Evolutionary conservation across 64 coral and sea anemone genomes (phyloP).

Genomic region (Dendronephthya gigantea): DNA sequence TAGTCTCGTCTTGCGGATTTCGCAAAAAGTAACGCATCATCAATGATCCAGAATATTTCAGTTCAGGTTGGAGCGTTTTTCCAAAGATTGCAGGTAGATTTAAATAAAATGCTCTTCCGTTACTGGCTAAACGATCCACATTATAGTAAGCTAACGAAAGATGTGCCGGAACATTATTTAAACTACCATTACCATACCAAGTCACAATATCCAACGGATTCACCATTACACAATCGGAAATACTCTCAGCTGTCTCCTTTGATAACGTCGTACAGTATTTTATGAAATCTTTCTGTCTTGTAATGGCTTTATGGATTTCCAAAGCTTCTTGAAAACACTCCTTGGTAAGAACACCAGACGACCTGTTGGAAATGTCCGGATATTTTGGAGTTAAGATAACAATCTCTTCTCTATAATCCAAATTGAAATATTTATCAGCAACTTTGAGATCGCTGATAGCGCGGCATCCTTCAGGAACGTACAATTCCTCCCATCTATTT

Average conservation of each 20-base stretch:
- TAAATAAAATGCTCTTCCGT: background rate
- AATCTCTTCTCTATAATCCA: background rate
- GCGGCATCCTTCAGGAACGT: constrained; percentile 4
- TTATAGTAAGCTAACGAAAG: background rate
- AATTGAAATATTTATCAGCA: background rate
- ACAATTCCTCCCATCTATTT: background rate
- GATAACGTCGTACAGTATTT: background rate
- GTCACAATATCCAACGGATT: background rate
- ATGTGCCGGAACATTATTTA: background rate
- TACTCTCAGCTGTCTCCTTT: background rate
- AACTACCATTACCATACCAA: background rate
- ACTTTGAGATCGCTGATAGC: background rate
- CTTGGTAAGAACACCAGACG: background rate
- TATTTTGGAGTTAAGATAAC: background rate
- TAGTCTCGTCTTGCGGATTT: background rate
- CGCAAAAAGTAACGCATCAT: constrained; percentile 11
- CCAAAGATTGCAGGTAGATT: background rate
- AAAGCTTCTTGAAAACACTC: background rate
- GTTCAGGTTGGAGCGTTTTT: background rate
- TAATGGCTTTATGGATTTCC: background rate
- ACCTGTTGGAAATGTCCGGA: background rate
- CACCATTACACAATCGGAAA: background rate
- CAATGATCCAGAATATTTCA: background rate
- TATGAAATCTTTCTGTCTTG: background rate
- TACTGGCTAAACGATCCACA: background rate